Base-by-base conservation (phyloP, 1,140 invertebrate species). In the Aporrectodea caliginosa region DNA sequence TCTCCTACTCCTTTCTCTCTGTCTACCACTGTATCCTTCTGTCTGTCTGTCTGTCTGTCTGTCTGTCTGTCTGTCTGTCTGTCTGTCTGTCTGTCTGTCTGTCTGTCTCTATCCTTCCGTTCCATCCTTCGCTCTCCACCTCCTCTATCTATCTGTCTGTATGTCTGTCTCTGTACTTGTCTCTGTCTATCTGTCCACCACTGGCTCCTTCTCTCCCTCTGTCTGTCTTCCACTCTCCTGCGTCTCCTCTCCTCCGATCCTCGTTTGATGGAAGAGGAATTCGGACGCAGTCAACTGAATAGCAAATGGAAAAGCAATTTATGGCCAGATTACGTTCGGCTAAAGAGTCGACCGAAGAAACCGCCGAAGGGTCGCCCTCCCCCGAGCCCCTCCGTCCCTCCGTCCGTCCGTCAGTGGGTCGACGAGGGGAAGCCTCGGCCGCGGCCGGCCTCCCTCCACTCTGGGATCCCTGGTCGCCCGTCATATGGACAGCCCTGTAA, bases 251-350 rank as follows among this genome's bases (percentile, higher is more conserved):
- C 43, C 6, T 58, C 22, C 43, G 43, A 12, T 58, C 43, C 22
- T 58, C 43, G 43, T 22, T 22, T 12, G 43, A 58, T 6, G 43
- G 43, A 58, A 58, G 43, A 58, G 43, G 6, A 58, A 6, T 58
- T 58, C 43, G 43, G 43, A 22, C 43, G 43, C 43, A 22, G 43
- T 58, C 43, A 22, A 58, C 43, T 22, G 43, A 58, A 58, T 58
- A 22, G 43, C 43, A 58, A 58, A 58, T 58, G 43, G 43, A 58
- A 58, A 58, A 58, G 43, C 43, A 58, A 58, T 58, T 58, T 58
- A 58, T 58, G 6, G 6, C 43, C 22, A 58, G 43, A 58, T 58
- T 58, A 58, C 43, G 43, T 6, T 22, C 43, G 43, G 22, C 43
- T 58, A 58, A 58, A 58, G 43, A 22, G 43, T 58, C 43, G 43